Evolutionary conservation across 2,888 invertebrate species (phyloP).

Genomic region (Tetrapedia diversipes): DNA sequence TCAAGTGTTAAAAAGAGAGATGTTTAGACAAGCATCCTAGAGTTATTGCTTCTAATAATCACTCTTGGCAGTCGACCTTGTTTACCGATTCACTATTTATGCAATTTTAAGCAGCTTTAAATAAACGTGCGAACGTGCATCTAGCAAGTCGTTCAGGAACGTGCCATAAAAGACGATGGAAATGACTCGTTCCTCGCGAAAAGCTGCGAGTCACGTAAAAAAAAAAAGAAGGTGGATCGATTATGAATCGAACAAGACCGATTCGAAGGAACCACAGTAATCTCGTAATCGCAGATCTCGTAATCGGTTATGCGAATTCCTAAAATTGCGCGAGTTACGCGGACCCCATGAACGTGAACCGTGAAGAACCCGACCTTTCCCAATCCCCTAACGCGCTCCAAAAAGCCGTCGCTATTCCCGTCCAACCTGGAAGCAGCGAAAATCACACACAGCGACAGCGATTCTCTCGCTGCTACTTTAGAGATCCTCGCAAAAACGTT

Average conservation of each 20-base stretch:
- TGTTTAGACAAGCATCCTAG: neutral
- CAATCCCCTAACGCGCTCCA: constrained; percentile 55
- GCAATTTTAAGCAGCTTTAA: constrained; percentile 24
- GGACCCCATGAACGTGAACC: constrained; percentile 13
- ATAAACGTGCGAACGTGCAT: neutral
- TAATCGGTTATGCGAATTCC: constrained; percentile 2
- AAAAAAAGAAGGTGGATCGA: neutral
- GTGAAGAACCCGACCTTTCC: constrained; percentile 57
- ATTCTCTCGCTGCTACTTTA: neutral
- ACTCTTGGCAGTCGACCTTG: constrained; percentile 20
- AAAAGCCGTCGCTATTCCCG: constrained; percentile 54
- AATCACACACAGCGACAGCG: constrained; percentile 29
- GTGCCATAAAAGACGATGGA: neutral
- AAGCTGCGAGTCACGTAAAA: neutral
- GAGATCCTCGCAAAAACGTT: neutral
- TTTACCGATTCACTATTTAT: constrained; percentile 28
- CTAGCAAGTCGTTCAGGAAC: neutral
- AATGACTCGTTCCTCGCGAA: accelerated
- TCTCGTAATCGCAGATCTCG: neutral
- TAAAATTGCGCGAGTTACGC: too few relatives aligned
- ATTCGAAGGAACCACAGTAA: neutral
- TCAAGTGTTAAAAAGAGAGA: too few relatives aligned
- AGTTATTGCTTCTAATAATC: constrained; percentile 13
- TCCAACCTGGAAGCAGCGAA: constrained; percentile 50
- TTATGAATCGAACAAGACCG: neutral